Conservation (phyloP, 2,888 invertebrate species). For the Caenorhabditis afra region DNA sequence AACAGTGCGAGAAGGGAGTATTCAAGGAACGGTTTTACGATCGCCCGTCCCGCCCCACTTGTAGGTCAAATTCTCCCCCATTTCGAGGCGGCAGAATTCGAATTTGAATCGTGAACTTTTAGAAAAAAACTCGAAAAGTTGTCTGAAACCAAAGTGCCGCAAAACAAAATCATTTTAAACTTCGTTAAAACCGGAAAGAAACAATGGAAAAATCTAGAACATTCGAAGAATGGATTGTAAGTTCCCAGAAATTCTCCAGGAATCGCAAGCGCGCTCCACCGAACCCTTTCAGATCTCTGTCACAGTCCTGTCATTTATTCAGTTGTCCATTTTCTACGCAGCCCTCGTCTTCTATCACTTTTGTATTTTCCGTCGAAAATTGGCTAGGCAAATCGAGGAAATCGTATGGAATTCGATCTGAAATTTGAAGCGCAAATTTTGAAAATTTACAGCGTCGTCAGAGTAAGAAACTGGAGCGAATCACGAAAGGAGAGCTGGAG, state of each 20-base stretch:
- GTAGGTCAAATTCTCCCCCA: slow-evolving; percentile 6
- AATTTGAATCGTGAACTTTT: background rate
- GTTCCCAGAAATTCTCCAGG: background rate
- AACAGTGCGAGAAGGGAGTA: too few relatives aligned
- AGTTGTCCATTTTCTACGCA: slow-evolving; percentile 25
- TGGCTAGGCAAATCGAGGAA: slow-evolving; percentile 34
- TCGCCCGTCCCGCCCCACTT: background rate
- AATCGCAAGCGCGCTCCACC: too few relatives aligned
- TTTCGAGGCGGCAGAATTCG: background rate
- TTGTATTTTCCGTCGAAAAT: slow-evolving; percentile 33
- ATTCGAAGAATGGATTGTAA: slow-evolving; percentile 15
- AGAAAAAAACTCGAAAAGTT: background rate
- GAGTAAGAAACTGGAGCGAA: slow-evolving; percentile 27
- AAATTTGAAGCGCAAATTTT: background rate
- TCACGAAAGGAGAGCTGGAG: slow-evolving; percentile 38
- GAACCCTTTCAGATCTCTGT: slow-evolving; percentile 1
- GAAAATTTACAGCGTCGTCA: slow-evolving; percentile 17
- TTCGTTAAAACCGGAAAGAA: too few relatives aligned
- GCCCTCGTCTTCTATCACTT: slow-evolving; percentile 37
- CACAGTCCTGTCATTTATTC: background rate
- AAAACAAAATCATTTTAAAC: too few relatives aligned
- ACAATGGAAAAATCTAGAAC: slow-evolving; percentile 9
- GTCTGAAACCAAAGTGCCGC: too few relatives aligned
- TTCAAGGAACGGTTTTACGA: too few relatives aligned
- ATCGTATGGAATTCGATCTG: slow-evolving; percentile 10